Evolutionary conservation across 23 tunicate species (phyloP), one percentile per base, ranked within the genome.

Genomic region (Ascidia mentula): DNA sequence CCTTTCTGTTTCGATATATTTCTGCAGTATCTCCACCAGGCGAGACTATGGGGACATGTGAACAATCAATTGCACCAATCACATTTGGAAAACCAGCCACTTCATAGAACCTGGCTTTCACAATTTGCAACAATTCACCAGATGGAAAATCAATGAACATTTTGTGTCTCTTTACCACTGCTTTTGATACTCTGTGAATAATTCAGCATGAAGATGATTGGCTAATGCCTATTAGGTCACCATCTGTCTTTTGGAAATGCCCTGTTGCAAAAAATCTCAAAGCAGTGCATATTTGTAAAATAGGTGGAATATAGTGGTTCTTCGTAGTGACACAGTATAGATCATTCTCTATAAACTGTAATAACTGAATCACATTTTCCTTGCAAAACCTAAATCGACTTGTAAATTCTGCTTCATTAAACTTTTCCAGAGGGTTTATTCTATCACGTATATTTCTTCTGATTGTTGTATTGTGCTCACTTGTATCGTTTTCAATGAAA

Each of bases 11-110:
- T 34, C 81, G 32, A 73, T 20, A 65, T 0, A 65, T 15, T 59
- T 80, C 75, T n/a, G 53, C 76, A 36, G 28, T 40, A 26, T 80
- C 77, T 35, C 84, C 84, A 6, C 84, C 69, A 32, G 84, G 84
- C 18, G 69, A 70, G 34, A 30, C 18, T 34, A 65, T 89, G 2
- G 80, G 79, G 7, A 89, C 69, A 83, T 89, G 94, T 8, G 84
- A 76, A 60, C 94, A 40, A 59, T 69, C 77, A 40, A 80, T 80
- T 31, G 59, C 40, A 38, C 84, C 84, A 3, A 71, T 28, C 8
- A 80, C 77, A 34, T 31, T 45, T 2, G 84, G 84, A 38, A 71
- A 37, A 38, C 75, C 80, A 34, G 84, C 80, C 22, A 72, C 59
- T 6, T 22, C 20, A 45, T 65, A 40, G 69, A 87, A 87, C 65